These are phyloP conservation scores for Arctia plantaginis DNA, from an alignment of 2,888 invertebrate species.

Conservation along the genomic window DNA sequence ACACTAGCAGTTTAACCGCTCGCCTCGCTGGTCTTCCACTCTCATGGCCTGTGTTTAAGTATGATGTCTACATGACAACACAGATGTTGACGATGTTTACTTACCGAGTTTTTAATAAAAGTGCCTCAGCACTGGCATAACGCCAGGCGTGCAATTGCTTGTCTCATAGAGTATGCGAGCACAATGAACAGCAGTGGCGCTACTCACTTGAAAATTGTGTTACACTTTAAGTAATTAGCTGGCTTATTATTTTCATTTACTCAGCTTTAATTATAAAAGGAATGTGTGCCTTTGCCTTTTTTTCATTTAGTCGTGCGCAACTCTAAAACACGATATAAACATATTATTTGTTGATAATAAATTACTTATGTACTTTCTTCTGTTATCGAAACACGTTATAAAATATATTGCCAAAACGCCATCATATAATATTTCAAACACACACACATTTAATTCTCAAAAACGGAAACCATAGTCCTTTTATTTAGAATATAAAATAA, in stretches of 20 bases:
- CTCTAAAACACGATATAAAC: not conserved
- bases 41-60: conserved; percentile 7
- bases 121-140: conserved; percentile 60
- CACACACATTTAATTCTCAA: not conserved
- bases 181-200: conserved; percentile 22
- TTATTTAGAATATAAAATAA: conserved; percentile 14
- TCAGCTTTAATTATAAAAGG: not conserved
- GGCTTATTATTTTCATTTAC: not conserved
- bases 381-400: not conserved
- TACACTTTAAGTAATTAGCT: conserved; percentile 12
- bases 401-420: not conserved
- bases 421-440: not conserved
- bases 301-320: too few relatives aligned
- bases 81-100: conserved; percentile 71
- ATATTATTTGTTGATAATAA: not conserved
- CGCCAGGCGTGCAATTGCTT: conserved; percentile 63
- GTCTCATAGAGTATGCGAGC: conserved; percentile 41
- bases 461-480: not conserved
- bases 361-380: not conserved
- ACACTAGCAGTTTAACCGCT: not conserved
- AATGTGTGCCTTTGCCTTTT: not conserved
- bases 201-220: conserved; percentile 19
- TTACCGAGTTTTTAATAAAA: conserved; percentile 70
- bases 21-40: not conserved
- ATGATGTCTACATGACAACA: conserved; percentile 34